Base-by-base conservation (phyloP, 2,888 invertebrate genomes). In the Sacculina carcini region DNA sequence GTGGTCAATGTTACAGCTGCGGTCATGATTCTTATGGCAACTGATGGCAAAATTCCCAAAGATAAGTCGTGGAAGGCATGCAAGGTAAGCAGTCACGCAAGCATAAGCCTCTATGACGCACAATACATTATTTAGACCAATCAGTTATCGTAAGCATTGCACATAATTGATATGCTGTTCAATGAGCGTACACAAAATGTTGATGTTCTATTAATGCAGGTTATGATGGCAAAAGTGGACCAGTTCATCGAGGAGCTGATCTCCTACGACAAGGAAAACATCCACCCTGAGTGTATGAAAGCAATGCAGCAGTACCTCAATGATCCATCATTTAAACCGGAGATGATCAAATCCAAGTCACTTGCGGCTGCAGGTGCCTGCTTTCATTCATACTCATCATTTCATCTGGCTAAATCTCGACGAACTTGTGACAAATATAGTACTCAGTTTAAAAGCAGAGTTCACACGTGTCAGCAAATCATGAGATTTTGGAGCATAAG, bases 31-130 rank as follows among this genome's bases (percentile, higher is more conserved):
- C 71, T 92, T 21, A 66, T 92, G 53, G 83, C 68, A 1, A 65
- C 66, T 6, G 64, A 64, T 36, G 58, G 57, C 12, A 92, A 92
- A 68, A 77, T 94, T 57, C 86, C 92, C 1, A 94, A 92, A 64
- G 94, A 94, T 64, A 74, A 84, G 56, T 87, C 84, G 59, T 94
- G 94, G 94, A 94, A 92, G 67, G 75, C 86, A 10, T 84, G 85
- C 21, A 94, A 94, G 72, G 72, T 78, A 61, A 57, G 19, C 7
- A 50, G 10, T 19, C n/a, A 9, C n/a, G n/a, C n/a, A n/a, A 32
- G 32, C 16, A 1, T 19, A 19, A 39, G 14, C 39, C 19, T 5
- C 14, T 23, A 40, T 40, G 40, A 10, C 26, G 6, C 9, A 38
- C n/a, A n/a, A n/a, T n/a, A n/a, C n/a, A n/a, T n/a, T n/a, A n/a